These are phyloP conservation scores for Gephyroberyx darwinii DNA, from an alignment of 2,797 vertebrate species.

Conservation along the genomic window DNA sequence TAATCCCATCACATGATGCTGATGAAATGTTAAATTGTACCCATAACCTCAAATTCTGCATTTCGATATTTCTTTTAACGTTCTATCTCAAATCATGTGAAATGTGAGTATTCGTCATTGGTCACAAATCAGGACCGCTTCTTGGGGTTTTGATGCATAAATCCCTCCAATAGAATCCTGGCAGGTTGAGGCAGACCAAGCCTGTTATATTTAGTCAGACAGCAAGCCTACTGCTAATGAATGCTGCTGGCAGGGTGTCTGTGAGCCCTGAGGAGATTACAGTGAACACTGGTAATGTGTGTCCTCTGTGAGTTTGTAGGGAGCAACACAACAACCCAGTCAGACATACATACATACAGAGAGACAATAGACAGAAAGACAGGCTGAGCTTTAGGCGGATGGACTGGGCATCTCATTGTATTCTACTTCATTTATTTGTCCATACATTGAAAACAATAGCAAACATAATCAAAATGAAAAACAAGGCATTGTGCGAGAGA, in stretches of 20 bases:
- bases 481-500: no score
- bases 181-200: slow-evolving; percentile 72
- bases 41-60: neutral
- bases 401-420: neutral
- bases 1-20: slow-evolving; percentile 12
- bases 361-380: neutral
- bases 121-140: slow-evolving; percentile 51
- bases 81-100: slow-evolving; percentile 36
- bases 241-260: slow-evolving; percentile 80
- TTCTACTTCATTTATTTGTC: neutral
- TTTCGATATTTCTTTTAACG: neutral
- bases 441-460: no score
- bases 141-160: slow-evolving; percentile 55
- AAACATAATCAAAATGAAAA: no score
- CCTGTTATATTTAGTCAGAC: slow-evolving; percentile 83
- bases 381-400: neutral
- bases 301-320: slow-evolving; percentile 62
- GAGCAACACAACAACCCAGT: slow-evolving; percentile 52
- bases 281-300: slow-evolving; percentile 73
- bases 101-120: slow-evolving; percentile 11
- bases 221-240: slow-evolving; percentile 81
- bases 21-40: slow-evolving; percentile 1
- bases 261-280: slow-evolving; percentile 76
- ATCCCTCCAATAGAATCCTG: slow-evolving; percentile 66
- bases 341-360: slow-evolving; percentile 38